Conservation (phyloP, 2,888 invertebrate species). For the Isoperla grammatica region DNA sequence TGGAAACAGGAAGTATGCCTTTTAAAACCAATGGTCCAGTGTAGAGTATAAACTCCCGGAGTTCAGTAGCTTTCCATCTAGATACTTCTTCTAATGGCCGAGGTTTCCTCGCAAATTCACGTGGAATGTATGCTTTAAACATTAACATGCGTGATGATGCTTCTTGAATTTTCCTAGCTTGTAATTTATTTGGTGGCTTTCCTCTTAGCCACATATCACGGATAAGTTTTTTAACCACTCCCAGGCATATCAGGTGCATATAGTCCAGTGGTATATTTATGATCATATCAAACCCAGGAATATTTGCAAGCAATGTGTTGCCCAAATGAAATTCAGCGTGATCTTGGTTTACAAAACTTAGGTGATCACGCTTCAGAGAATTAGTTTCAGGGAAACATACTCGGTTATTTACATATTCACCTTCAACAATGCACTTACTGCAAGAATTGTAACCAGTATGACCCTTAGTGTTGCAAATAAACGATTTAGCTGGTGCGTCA, state of each 20-base stretch:
- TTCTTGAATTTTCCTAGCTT: too few relatives aligned
- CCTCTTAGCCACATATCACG: constrained; percentile 23
- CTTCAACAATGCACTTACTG: constrained; percentile 28
- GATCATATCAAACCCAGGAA: constrained; percentile 35
- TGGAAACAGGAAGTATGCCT: too few relatives aligned
- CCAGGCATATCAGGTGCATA: constrained; percentile 38
- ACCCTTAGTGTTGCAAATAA: background rate
- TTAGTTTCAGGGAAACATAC: constrained; percentile 25
- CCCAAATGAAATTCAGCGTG: constrained; percentile 32
- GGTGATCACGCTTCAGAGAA: constrained; percentile 24
- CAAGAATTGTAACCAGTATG: constrained; percentile 21
- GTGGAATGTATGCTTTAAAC: too few relatives aligned
- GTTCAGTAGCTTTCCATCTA: too few relatives aligned
- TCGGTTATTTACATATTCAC: constrained; percentile 21
- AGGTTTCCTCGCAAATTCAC: too few relatives aligned
- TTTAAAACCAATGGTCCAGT: too few relatives aligned
- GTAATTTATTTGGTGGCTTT: constrained; percentile 10
- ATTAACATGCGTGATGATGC: too few relatives aligned
- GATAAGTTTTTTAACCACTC: constrained; percentile 36
- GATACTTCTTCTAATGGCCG: too few relatives aligned
- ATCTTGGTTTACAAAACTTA: constrained; percentile 25
- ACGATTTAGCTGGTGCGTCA: constrained; percentile 11
- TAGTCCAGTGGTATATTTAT: constrained; percentile 32
- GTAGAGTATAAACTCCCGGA: too few relatives aligned
- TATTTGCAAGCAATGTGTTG: constrained; percentile 31